Percentiles rank a stretch among this genome's conserved stretches.
Evolutionary conservation across 2,797 vertebrate genomes (phyloP).

Genomic region (Smutsia temminckii): DNA sequence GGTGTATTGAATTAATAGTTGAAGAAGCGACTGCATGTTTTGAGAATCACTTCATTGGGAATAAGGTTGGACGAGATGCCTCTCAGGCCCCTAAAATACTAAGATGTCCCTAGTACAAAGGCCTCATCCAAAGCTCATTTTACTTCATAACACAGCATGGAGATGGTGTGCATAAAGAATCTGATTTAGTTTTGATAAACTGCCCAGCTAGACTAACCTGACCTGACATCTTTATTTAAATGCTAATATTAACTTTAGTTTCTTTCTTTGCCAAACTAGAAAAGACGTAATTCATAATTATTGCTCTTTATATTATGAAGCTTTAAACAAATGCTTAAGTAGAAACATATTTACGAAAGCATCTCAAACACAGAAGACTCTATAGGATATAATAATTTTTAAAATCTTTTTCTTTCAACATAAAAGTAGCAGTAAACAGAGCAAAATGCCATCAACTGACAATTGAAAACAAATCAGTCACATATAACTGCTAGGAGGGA

Average conservation of each 20-base stretch:
- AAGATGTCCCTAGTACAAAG: background rate
- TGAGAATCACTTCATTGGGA: background rate
- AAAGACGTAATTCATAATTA: slow-evolving; percentile 28
- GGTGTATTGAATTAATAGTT: background rate
- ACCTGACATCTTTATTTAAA: slow-evolving; percentile 14
- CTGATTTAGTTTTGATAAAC: background rate
- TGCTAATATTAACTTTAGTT: background rate
- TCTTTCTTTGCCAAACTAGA: slow-evolving; percentile 14
- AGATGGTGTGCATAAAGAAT: background rate
- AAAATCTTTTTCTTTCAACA: slow-evolving; percentile 28
- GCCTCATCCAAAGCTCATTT: background rate
- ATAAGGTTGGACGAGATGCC: background rate
- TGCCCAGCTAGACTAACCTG: background rate
- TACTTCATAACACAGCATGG: background rate
- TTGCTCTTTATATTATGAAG: slow-evolving; percentile 4
- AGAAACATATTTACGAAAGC: background rate
- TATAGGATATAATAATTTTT: background rate
- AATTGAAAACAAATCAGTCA: background rate
- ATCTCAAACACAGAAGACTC: slow-evolving; percentile 27
- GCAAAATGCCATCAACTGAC: slow-evolving; percentile 7
- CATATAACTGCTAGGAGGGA: background rate
- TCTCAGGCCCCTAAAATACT: background rate
- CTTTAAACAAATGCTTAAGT: background rate
- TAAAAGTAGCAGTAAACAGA: background rate
- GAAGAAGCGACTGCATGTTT: background rate